Base-by-base conservation (phyloP, 1,140 invertebrate genomes). In the Andricus grossulariae region DNA sequence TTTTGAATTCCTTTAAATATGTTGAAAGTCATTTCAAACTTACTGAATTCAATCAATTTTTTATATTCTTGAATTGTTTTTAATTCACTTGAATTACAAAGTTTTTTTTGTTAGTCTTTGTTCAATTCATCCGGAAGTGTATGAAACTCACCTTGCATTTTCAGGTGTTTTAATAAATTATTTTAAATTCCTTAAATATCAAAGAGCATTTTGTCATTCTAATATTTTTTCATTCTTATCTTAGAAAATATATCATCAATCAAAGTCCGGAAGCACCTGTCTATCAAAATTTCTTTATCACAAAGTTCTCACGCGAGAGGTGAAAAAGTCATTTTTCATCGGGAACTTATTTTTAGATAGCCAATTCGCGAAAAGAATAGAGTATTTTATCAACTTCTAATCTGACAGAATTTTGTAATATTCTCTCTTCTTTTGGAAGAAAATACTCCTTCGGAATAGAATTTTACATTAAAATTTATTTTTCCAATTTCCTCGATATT, bases 271-370 rank as follows among this genome's bases (percentile, higher is more conserved):
- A 66, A 66, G 10, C 25, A 16, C 15, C 32, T 66, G 60, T 66
- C 25, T 39, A 21, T 66, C 25, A 39, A 66, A 66, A 45, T 66
- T 66, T 39, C 21, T 25, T 4, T 39, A 66, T 39, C 25, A 25
- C 0, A 12, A 12, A 57, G 21, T 19, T 19, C 25, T 45, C 60
- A 39, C 60, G 7, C 54, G 3, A n/a, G 25, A 66, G 15, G 60
- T 66, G 25, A 66, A 16, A 39, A 66, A 32, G 25, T 39, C 60
- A 66, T 66, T 66, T 66, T 66, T 66, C 60, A 66, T n/a, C 4
- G 12, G 15, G 12, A 32, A 32, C 21, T 60, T 60, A 66, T 39
- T 66, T 66, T 66, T 39, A 66, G 60, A 66, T 16, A 32, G 60
- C 8, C 25, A 16, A 12, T 66, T 39, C 1, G 4, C 32, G 39